Conservation (phyloP, 2,797 vertebrate species). For the Diceros bicornis region DNA sequence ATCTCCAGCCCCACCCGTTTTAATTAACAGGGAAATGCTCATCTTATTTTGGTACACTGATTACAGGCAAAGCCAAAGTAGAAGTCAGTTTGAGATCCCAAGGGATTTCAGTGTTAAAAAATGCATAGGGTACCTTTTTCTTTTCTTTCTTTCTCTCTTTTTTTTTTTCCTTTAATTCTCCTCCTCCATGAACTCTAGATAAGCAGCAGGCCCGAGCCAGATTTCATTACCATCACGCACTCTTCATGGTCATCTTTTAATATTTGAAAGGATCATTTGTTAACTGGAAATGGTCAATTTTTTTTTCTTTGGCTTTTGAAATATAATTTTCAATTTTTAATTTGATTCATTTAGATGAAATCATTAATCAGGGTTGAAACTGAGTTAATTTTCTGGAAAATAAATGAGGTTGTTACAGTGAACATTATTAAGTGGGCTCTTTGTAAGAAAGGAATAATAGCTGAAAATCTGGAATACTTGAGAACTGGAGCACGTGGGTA, state of each 20-base stretch:
- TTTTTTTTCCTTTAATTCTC: conserved; percentile 71
- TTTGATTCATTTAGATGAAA: conserved; percentile 99
- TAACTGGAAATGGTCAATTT: conserved; percentile 96
- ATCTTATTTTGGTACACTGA: conserved; percentile 88
- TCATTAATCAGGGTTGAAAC: conserved; percentile 99
- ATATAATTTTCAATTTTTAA: conserved; percentile 99
- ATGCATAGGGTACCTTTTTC: conserved; percentile 82
- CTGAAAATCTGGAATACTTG: conserved; percentile 90
- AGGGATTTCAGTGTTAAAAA: conserved; percentile 88
- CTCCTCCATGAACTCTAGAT: conserved; percentile 87
- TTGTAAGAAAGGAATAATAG: conserved; percentile 92
- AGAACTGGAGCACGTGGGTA: conserved; percentile 86
- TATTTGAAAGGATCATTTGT: conserved; percentile 99
- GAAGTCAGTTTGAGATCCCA: conserved; percentile 89
- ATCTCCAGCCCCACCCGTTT: conserved; percentile 84
- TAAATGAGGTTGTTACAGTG: conserved; percentile 99
- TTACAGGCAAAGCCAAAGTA: conserved; percentile 86
- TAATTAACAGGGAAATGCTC: conserved; percentile 89
- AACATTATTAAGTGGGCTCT: conserved; percentile 97
- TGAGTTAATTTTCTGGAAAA: conserved; percentile 99
- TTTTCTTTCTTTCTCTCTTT: background rate
- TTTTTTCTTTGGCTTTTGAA: conserved; percentile 98
- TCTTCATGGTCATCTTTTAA: conserved; percentile 96
- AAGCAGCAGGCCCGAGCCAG: conserved; percentile 91
- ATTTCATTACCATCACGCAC: conserved; percentile 92